Conservation (phyloP, 2,888 invertebrate species). For the Mantis religiosa region DNA sequence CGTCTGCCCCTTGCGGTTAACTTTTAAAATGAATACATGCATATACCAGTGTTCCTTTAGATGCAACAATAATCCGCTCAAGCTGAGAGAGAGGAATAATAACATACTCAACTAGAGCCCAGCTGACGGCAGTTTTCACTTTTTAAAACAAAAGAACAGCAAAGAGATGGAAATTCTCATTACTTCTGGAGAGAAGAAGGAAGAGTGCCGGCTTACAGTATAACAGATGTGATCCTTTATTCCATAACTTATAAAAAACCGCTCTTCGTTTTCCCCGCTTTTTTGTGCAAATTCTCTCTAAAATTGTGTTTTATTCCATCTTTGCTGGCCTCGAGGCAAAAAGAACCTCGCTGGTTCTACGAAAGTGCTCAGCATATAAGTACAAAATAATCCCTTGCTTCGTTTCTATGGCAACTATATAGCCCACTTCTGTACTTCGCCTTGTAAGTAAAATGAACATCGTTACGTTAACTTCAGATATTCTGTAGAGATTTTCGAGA, state of each 20-base stretch:
- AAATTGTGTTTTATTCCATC: not conserved
- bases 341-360: not conserved
- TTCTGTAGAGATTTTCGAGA: too few species aligned
- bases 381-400: not conserved
- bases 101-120: too few species aligned
- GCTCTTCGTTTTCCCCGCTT: not conserved
- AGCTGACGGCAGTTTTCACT: not conserved
- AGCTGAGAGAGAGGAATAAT: not conserved
- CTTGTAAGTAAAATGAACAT: too few species aligned
- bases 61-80: not conserved
- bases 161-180: not conserved
- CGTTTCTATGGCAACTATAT: not conserved
- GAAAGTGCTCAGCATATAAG: not conserved
- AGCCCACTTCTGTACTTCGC: too few species aligned
- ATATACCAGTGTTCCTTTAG: not conserved
- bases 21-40: too few species aligned
- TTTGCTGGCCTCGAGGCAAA: not conserved
- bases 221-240: not conserved
- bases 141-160: not conserved
- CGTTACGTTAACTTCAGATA: too few species aligned
- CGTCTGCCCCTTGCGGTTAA: too few species aligned
- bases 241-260: not conserved
- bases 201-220: not conserved
- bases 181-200: not conserved
- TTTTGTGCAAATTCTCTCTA: not conserved